Evolutionary conservation across 1,140 invertebrate genomes (phyloP).

Genomic region (Trichonephila clavipes): DNA sequence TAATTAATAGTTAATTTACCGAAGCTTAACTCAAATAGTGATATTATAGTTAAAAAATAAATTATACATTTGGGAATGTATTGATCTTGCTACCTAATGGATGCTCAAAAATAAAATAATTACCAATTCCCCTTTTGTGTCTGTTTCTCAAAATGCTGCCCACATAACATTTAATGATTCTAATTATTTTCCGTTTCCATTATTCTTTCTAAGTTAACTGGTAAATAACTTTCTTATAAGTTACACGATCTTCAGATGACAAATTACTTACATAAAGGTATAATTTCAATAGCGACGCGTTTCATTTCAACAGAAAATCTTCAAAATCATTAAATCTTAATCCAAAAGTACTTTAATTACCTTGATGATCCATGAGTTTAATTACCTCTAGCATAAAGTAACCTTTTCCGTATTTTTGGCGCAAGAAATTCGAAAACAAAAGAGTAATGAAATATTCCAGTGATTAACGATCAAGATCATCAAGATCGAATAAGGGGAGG

Average conservation of each 20-base stretch:
- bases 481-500: conserved; percentile 37
- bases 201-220: background rate
- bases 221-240: background rate
- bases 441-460: conserved; percentile 26
- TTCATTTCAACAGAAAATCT: conserved; percentile 5
- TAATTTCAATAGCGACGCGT: conserved; percentile 17
- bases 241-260: background rate
- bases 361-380: conserved; percentile 34
- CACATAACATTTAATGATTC: background rate
- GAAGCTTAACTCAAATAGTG: too few species aligned
- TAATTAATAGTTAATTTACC: too few species aligned
- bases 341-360: conserved; percentile 34
- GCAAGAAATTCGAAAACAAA: conserved; percentile 43
- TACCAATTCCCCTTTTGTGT: too few species aligned
- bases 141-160: background rate
- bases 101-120: too few species aligned
- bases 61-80: too few species aligned
- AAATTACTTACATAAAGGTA: background rate
- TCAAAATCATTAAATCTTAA: conserved; percentile 27
- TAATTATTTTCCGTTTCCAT: background rate
- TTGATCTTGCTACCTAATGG: too few species aligned
- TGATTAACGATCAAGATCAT: conserved; percentile 57
- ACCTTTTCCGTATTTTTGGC: conserved; percentile 9
- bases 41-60: too few species aligned
- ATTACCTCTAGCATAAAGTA: conserved; percentile 23